Percentiles rank a stretch among this genome's conserved stretches.
Conservation (phyloP, 2,888 invertebrate genomes). For the Sesia apiformis region DNA sequence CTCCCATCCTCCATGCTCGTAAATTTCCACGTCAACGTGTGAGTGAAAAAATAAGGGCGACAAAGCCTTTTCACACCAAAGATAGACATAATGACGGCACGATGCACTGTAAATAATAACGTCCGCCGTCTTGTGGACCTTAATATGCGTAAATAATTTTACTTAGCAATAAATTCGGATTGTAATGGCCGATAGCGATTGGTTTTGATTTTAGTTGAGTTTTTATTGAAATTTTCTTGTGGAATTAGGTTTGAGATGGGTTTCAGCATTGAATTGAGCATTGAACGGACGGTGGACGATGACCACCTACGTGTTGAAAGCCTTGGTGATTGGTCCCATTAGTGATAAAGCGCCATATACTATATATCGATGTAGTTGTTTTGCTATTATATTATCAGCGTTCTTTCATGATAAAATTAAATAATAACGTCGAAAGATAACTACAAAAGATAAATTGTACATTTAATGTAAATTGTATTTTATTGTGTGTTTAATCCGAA, state of each 20-base stretch:
- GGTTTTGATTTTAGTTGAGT: constrained; percentile 52
- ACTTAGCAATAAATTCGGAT: constrained; percentile 71
- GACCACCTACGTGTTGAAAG: constrained; percentile 40
- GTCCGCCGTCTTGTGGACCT: constrained; percentile 34
- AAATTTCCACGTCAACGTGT: constrained; percentile 72
- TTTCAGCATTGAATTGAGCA: constrained; percentile 47
- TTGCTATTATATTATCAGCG: neutral
- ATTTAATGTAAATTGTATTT: neutral
- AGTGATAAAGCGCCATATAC: constrained; percentile 33
- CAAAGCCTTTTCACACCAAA: constrained; percentile 65
- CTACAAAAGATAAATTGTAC: neutral
- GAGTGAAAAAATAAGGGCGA: constrained; percentile 63
- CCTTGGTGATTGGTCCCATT: constrained; percentile 39
- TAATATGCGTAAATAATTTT: constrained; percentile 69
- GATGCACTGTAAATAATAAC: constrained; percentile 19
- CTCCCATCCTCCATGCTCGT: constrained; percentile 70
- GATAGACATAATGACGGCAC: constrained; percentile 49
- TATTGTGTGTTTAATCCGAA: neutral
- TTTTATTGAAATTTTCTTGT: constrained; percentile 43
- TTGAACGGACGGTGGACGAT: constrained; percentile 36
- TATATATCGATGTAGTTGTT: constrained; percentile 31
- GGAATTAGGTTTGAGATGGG: constrained; percentile 42
- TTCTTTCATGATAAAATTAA: no score
- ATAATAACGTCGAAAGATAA: neutral
- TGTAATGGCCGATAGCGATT: constrained; percentile 63